phyloP scores from a whole-genome alignment of 1,140 invertebrate species.

The Drosophila jambulina region DNA sequence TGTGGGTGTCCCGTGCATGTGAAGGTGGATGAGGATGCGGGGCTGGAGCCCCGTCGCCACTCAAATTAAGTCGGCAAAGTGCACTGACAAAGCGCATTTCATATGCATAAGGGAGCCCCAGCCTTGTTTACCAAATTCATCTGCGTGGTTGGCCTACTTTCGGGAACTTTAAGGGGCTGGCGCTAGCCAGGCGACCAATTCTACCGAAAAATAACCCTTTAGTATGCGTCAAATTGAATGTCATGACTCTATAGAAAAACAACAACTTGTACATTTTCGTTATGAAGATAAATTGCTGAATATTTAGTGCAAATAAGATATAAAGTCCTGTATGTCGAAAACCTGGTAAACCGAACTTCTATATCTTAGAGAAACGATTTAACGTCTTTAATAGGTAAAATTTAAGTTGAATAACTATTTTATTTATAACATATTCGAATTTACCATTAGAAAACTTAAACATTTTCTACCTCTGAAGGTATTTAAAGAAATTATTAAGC shows the following conservation, averaged over 20 bases:
- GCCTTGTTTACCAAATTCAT: conserved; percentile 19
- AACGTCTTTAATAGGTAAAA: background rate
- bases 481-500: background rate
- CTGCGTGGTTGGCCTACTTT: conserved; percentile 33
- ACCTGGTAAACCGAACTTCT: background rate
- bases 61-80: conserved; percentile 70
- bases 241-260: background rate
- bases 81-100: conserved; percentile 66
- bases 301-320: too few species aligned
- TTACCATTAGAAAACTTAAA: background rate
- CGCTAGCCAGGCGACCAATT: conserved; percentile 15
- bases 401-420: background rate
- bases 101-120: conserved; percentile 51
- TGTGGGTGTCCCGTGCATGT: background rate
- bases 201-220: conserved; percentile 40
- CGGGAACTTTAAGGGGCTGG: background rate
- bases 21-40: conserved; percentile 3
- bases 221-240: conserved; percentile 17
- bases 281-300: background rate
- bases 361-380: too few species aligned
- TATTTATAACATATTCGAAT: too few species aligned
- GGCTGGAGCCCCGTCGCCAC: conserved; percentile 28
- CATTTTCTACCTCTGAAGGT: background rate
- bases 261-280: background rate
- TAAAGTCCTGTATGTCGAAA: background rate